phyloP scores from a whole-genome alignment of 2,888 invertebrate genomes.

The Cephus sareptanus region DNA sequence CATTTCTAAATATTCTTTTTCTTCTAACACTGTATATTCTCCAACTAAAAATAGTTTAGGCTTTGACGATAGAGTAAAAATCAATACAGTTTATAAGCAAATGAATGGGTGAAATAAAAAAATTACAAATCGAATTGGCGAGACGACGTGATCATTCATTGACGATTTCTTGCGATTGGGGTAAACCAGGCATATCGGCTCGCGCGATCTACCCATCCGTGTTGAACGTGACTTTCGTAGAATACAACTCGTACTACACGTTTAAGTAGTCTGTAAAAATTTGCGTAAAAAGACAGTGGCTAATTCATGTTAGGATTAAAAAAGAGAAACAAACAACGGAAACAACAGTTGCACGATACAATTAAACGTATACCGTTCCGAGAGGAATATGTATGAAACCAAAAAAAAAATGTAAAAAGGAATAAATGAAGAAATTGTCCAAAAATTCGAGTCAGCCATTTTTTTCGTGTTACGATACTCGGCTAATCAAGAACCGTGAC shows the following conservation, averaged over 20 bases:
- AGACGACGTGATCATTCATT: not conserved
- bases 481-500: not conserved
- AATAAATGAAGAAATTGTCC: not conserved
- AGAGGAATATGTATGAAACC: too few species aligned
- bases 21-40: not conserved
- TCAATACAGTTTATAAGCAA: not conserved
- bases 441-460: not conserved
- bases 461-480: not conserved
- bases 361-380: too few species aligned
- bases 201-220: not conserved
- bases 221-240: not conserved
- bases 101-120: not conserved
- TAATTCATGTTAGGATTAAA: not conserved
- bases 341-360: not conserved
- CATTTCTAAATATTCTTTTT: not conserved
- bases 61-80: not conserved
- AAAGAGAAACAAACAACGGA: not conserved
- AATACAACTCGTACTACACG: not conserved
- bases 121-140: not conserved
- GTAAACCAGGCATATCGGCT: conserved; percentile 10
- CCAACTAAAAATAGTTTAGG: not conserved
- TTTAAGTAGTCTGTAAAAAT: not conserved
- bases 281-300: not conserved
- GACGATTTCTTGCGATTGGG: conserved; percentile 2
- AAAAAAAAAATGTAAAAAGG: not conserved